Percentiles rank a stretch among this genome's conserved stretches.
These are phyloP conservation scores for Oligia strigilis DNA, from an alignment of 2,888 invertebrate genomes.

Conservation along the genomic window DNA sequence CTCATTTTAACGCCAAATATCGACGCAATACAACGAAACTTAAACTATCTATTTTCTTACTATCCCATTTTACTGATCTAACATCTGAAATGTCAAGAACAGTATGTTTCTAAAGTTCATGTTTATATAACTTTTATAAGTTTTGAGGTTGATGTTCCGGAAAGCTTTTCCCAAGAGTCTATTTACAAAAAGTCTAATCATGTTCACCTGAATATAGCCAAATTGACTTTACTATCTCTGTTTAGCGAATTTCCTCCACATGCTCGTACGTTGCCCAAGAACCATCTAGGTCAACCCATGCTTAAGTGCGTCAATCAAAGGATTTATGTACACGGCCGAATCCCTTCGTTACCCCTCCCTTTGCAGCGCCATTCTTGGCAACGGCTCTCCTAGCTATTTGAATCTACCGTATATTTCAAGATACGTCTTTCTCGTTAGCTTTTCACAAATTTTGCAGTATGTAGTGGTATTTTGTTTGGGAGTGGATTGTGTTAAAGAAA, in stretches of 20 bases:
- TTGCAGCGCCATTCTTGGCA: slow-evolving; percentile 23
- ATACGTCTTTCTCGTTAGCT: background rate
- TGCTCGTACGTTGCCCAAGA: slow-evolving; percentile 30
- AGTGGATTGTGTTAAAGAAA: background rate
- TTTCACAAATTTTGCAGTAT: background rate
- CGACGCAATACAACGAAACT: background rate
- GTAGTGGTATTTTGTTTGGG: background rate
- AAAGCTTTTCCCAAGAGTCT: background rate
- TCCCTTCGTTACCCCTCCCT: slow-evolving; percentile 37
- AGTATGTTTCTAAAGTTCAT: background rate
- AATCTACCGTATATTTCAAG: background rate
- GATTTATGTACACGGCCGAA: slow-evolving; percentile 57
- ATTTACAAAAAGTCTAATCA: background rate
- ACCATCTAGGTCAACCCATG: slow-evolving; percentile 63
- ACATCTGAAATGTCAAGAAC: background rate
- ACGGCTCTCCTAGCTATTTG: background rate
- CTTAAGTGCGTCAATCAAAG: slow-evolving; percentile 66
- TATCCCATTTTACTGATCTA: background rate
- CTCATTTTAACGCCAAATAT: background rate
- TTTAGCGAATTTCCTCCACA: background rate
- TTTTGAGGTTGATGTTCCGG: background rate
- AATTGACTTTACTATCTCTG: background rate
- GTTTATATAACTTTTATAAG: background rate
- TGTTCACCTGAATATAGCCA: background rate
- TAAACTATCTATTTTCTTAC: background rate